phyloP scores from a whole-genome alignment of 1,140 invertebrate genomes.

The Orchesella cincta region DNA sequence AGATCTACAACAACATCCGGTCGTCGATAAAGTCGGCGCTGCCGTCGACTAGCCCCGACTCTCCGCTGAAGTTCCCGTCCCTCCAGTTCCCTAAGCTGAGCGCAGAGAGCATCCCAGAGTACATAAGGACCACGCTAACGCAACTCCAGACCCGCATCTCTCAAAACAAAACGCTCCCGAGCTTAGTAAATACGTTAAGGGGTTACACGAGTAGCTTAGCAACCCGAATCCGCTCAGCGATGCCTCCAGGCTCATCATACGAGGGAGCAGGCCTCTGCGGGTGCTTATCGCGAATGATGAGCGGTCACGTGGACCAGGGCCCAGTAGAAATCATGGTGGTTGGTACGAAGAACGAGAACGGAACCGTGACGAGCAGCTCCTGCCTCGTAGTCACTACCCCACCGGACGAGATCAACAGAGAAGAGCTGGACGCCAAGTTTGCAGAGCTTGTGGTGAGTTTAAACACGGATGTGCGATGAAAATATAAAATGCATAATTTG shows the following conservation, averaged over 20 bases:
- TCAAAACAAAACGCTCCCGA: not conserved
- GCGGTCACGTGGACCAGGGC: not conserved
- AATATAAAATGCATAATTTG: too few relatives aligned
- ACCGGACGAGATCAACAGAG: slow-evolving; percentile 68
- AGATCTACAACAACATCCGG: slow-evolving; percentile 24
- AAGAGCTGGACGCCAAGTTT: slow-evolving; percentile 90
- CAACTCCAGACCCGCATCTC: slow-evolving; percentile 1
- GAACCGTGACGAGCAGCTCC: not conserved
- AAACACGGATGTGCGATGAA: not conserved
- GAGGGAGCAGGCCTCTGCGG: not conserved
- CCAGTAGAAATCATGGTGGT: slow-evolving; percentile 2
- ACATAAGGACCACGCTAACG: not conserved
- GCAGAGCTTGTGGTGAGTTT: slow-evolving; percentile 84
- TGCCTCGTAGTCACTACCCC: slow-evolving; percentile 32
- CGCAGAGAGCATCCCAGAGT: not conserved
- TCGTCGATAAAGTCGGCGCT: not conserved
- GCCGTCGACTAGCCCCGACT: not conserved
- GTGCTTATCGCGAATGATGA: not conserved
- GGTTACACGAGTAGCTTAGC: too few relatives aligned
- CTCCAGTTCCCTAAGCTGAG: not conserved
- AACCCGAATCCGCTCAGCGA: not conserved
- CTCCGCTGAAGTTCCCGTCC: not conserved
- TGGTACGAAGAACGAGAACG: not conserved
- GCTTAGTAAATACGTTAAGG: not conserved
- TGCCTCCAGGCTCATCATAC: not conserved